Evolutionary conservation across 92 coral and sea anemone species (phyloP), one percentile per base, ranked within the genome.

Genomic region (Epizoanthus fatuus): DNA sequence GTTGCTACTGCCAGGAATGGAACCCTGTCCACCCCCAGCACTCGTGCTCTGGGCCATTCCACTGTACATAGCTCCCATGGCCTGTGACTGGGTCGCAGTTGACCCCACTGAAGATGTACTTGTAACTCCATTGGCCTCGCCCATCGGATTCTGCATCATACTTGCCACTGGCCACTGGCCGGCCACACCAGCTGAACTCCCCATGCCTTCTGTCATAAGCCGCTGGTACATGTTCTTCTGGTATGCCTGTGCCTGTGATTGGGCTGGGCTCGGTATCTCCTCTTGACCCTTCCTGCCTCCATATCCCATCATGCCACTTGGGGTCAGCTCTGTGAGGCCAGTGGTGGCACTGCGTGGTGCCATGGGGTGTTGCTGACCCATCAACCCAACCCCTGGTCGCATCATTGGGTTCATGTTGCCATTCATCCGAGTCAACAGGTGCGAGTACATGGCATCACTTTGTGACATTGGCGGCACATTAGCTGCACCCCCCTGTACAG

Each of bases 341-440:
- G 88, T 80, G 35, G 84, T 74, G 20, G 84, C 19, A 14, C 90
- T 77, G 44, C 93, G 87, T 16, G 84, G 79, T 7, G 71, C 87
- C 81, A 90, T 75, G 2, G 88, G 74, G 64, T 80, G 81, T 16
- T 87, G 90, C 78, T 86, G 87, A 4, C 81, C 86, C 90, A 90
- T 90, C 65, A 79, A 37, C 35, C 79, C 79, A 15, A 83, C 40
- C 6, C 94, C 91, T 9, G 98, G 93, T 17, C 89, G 90, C 73
- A 92, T 83, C 93, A 94, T 94, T 10, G 93, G 73, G 52, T 83
- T 87, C 94, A 94, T 85, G 11, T 86, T 89, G 29, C 98, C 98
- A 72, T 94, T 94, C 70, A 90, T 75, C 76, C 90, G 96, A 0
- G 94, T 84, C 86, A 91, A 75, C 64, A 94, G 55, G 39, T 92